A percentile compares a stretch with the other conserved stretches of the same genome.
Evolutionary conservation across 2,113 vertebrate genomes (phyloP).

Genomic region (Ceyx margarethae): DNA sequence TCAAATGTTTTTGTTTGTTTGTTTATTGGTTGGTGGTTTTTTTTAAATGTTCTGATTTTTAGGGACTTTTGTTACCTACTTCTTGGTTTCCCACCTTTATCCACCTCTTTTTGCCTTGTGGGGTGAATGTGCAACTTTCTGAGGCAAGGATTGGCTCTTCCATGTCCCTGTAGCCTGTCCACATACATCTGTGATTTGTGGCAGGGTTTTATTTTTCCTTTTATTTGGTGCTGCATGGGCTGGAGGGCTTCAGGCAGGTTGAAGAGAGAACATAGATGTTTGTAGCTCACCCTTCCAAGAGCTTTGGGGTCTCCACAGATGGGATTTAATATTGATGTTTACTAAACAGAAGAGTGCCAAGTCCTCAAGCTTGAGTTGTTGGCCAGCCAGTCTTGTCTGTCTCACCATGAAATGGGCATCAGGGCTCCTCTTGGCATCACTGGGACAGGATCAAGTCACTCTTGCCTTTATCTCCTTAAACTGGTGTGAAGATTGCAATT

Average conservation of each 20-base stretch:
- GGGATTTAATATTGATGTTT: neutral
- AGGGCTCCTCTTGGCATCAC: neutral
- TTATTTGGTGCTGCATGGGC: neutral
- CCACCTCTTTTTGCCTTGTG: neutral
- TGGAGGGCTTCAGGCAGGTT: neutral
- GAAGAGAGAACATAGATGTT: neutral
- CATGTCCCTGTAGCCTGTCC: accelerated
- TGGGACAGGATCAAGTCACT: neutral
- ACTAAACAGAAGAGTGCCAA: accelerated
- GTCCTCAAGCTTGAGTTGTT: neutral
- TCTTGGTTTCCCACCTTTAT: neutral
- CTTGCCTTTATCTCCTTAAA: neutral
- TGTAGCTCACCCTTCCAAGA: neutral
- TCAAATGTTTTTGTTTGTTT: neutral
- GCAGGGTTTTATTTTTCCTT: neutral
- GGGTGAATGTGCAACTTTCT: accelerated
- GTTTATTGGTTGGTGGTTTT: no score
- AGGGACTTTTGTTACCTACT: neutral
- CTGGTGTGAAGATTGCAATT: neutral
- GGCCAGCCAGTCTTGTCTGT: neutral
- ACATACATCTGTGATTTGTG: accelerated
- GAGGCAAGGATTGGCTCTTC: neutral
- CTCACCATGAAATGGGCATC: neutral
- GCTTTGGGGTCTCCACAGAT: neutral
- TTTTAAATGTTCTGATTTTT: neutral